A percentile compares a stretch with the other conserved stretches of the same genome.
These are phyloP conservation scores for Chiloscyllium plagiosum DNA, from an alignment of 2,113 vertebrate species.

Conservation along the genomic window DNA sequence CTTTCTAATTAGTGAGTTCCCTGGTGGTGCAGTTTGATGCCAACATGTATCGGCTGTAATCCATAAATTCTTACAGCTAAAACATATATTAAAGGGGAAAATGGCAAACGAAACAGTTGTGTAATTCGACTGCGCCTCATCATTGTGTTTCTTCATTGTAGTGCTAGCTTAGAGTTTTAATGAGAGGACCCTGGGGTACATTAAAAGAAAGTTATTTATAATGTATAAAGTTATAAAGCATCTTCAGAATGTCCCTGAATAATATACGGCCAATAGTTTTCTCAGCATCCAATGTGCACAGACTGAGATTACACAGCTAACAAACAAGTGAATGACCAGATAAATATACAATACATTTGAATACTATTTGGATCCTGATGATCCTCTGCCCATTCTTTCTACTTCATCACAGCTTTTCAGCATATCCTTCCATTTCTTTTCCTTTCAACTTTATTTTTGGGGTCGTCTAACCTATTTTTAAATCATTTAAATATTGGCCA, in stretches of 20 bases:
- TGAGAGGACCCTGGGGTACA: neutral
- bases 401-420: neutral
- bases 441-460: neutral
- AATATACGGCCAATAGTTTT: neutral
- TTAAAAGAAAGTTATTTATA: neutral
- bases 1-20: slow-evolving; percentile 28
- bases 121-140: neutral
- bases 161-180: neutral
- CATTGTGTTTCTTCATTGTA: neutral
- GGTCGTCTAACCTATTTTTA: neutral
- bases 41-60: neutral
- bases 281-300: neutral
- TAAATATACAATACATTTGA: neutral
- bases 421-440: neutral
- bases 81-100: neutral
- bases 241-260: neutral
- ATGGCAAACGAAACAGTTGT: neutral
- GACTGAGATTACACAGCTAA: neutral
- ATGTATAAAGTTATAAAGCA: neutral
- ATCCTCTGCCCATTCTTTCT: neutral
- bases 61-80: neutral
- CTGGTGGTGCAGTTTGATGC: slow-evolving; percentile 1
- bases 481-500: neutral
- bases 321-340: neutral
- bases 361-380: neutral